Base-by-base conservation (phyloP, 2,113 vertebrate species). In the Dinomys branickii region DNA sequence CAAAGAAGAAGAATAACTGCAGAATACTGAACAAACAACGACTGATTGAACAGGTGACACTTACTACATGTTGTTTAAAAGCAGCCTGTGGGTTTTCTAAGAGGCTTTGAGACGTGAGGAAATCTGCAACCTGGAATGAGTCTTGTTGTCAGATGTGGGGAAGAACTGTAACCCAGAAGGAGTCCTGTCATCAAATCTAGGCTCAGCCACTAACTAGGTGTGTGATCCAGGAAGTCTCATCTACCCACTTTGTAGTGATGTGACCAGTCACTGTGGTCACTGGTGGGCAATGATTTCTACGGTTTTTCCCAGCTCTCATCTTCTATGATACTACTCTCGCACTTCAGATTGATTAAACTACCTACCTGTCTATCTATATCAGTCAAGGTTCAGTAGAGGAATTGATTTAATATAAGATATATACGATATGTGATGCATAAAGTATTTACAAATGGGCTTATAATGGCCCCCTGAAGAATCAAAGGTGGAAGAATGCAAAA, bases 221-320 rank as follows among this genome's bases (percentile, higher is more conserved):
- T 52, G 0, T 26, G 58, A 73, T 26, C 38, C 5, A 14, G 28
- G 19, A 71, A 47, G 35, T 33, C 4, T 44, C 9, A 26, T 59
- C 47, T 28, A 0, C 30, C 13, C 38, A 2, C 22, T 67, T 52
- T 0, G 0, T 0, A 2, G 33, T 7, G 24, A 54, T 50, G 24
- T 50, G 52, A 58, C 6, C 6, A 33, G 7, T 1, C 28, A 17
- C 47, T 50, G 77, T 47, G 12, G 73, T 47, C 44, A 47, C 44
- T 80, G 28, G 47, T 16, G 16, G 24, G 47, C 26, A 30, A 3
- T 26, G 17, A 33, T 6, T 6, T 75, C 61, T 17, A 52, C 35
- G 11, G 4, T 10, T 56, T 95, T 59, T 87, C 28, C 35, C 3
- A 9, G 19, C 85, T 50, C 12, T 61, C 30, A 33, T 73, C 7